A percentile compares a stretch with the other conserved stretches of the same genome.
Evolutionary conservation across 1,140 invertebrate genomes (phyloP).

Genomic region (Tetragonula clypearis): DNA sequence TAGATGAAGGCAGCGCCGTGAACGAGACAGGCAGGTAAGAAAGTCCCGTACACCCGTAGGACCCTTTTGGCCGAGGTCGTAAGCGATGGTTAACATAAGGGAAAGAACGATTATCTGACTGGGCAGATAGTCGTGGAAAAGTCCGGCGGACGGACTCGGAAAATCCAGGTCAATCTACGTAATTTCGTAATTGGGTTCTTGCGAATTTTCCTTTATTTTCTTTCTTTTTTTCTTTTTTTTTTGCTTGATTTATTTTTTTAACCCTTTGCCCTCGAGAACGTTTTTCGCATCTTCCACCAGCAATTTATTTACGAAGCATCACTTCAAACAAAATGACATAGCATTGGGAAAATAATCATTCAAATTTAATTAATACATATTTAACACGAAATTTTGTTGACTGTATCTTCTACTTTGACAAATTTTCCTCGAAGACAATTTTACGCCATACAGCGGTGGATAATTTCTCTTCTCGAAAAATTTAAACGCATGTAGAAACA

Average conservation of each 20-base stretch:
- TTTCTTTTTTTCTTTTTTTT: not conserved
- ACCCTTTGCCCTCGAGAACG: no score
- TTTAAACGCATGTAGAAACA: no score
- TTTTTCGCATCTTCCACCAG: no score
- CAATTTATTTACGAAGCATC: no score
- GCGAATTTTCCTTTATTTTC: not conserved
- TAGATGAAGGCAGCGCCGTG: constrained; percentile 42
- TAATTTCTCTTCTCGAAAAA: no score
- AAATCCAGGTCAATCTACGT: not conserved
- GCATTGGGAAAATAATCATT: no score
- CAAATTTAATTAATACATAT: no score
- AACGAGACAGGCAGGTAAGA: constrained; percentile 55
- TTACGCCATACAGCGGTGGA: no score
- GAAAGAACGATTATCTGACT: constrained; percentile 54
- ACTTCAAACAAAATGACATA: no score
- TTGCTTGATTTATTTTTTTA: not conserved
- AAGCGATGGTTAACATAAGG: constrained; percentile 29
- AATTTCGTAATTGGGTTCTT: not conserved
- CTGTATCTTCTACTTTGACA: no score
- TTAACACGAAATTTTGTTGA: no score
- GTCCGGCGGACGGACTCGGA: not conserved
- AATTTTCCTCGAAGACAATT: no score
- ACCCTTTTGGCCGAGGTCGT: constrained; percentile 52
- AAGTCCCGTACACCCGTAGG: constrained; percentile 36
- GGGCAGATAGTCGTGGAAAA: constrained; percentile 41